Percentiles rank a stretch among this genome's conserved stretches.
phyloP scores from a whole-genome alignment of 2,797 vertebrate genomes.

The Chromis chromis region DNA sequence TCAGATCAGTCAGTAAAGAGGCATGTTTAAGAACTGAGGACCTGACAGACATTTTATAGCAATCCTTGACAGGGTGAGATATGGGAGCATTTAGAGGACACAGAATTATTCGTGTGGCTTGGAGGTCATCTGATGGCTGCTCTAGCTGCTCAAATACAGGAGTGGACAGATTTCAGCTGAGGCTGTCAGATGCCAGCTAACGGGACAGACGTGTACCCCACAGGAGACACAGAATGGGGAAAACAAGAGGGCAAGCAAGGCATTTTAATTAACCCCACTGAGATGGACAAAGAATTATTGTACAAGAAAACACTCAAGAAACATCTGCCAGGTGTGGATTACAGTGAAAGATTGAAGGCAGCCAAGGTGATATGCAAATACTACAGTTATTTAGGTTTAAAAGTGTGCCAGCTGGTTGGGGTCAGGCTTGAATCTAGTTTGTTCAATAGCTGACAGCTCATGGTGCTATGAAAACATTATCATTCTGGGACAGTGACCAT shows the following conservation, averaged over 20 bases:
- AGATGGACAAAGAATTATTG: slow-evolving; percentile 38
- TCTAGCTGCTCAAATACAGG: slow-evolving; percentile 37
- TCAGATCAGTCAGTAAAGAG: slow-evolving; percentile 24
- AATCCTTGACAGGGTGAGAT: slow-evolving; percentile 72
- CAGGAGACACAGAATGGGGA: slow-evolving; percentile 30
- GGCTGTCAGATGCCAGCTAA: slow-evolving; percentile 45
- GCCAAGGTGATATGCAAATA: slow-evolving; percentile 25
- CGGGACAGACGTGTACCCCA: slow-evolving; percentile 31
- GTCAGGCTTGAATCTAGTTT: slow-evolving; percentile 30
- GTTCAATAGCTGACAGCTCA: slow-evolving; percentile 35
- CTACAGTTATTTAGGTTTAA: slow-evolving; percentile 25
- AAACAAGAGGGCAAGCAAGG: slow-evolving; percentile 35
- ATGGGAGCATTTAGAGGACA: slow-evolving; percentile 59
- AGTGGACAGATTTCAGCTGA: slow-evolving; percentile 46
- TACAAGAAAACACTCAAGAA: slow-evolving; percentile 21
- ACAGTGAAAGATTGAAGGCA: slow-evolving; percentile 8
- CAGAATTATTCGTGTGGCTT: slow-evolving; percentile 68
- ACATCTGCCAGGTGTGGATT: slow-evolving; percentile 18
- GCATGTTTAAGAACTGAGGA: slow-evolving; percentile 31
- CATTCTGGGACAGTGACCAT: slow-evolving; percentile 51
- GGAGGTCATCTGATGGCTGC: slow-evolving; percentile 74
- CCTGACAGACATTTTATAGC: slow-evolving; percentile 58
- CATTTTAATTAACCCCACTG: slow-evolving; percentile 62
- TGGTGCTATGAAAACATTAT: slow-evolving; percentile 31
- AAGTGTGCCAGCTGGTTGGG: slow-evolving; percentile 26